These are phyloP conservation scores for Coluber constrictor DNA, from an alignment of 2,797 vertebrate genomes.

Conservation along the genomic window DNA sequence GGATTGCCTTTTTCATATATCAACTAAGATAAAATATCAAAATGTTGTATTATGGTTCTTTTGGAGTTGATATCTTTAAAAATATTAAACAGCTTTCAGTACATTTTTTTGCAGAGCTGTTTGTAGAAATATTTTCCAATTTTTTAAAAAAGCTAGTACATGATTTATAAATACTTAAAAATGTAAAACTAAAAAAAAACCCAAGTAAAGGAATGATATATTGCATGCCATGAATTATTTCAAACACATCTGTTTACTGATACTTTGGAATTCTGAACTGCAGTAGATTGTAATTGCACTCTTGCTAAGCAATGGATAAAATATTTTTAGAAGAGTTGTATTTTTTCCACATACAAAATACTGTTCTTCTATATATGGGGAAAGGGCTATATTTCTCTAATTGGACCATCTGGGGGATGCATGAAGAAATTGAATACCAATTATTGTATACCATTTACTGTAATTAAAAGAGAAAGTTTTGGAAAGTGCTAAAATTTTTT, in stretches of 20 bases:
- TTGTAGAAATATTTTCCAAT: not conserved
- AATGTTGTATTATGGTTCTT: not conserved
- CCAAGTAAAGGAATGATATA: not conserved
- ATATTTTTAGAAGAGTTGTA: not conserved
- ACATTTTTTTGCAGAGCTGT: not conserved
- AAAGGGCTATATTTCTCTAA: not conserved
- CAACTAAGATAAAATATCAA: not conserved
- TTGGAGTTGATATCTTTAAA: not conserved
- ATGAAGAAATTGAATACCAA: not conserved
- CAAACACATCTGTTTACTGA: not conserved
- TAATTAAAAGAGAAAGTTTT: not conserved
- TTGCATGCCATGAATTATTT: not conserved
- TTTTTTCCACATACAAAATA: not conserved
- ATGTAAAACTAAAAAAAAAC: not conserved
- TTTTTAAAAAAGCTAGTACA: not conserved
- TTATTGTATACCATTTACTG: not conserved
- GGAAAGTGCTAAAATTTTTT: not conserved
- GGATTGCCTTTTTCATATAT: not conserved
- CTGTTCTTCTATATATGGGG: not conserved
- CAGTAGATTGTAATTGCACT: not conserved
- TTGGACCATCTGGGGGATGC: not conserved
- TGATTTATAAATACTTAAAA: not conserved
- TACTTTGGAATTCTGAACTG: not conserved
- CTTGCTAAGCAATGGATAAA: not conserved
- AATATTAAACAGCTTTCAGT: not conserved